A percentile compares a stretch with the other conserved stretches of the same genome.
Conservation (phyloP, 2,888 invertebrate genomes). For the Andrena bucephala region DNA sequence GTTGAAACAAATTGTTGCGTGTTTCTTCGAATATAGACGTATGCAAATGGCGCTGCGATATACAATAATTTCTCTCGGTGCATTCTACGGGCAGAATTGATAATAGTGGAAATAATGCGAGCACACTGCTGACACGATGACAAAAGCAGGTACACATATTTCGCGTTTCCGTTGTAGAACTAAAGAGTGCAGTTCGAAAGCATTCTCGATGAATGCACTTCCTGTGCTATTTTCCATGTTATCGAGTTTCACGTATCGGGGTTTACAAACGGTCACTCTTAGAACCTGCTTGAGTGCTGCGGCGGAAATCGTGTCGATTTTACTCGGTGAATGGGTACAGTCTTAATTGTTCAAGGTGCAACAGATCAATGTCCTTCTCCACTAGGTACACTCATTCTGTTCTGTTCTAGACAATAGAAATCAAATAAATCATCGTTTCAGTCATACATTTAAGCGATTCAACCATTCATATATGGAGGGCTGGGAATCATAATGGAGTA, state of each 20-base stretch:
- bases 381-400: neutral
- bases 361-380: constrained; percentile 17
- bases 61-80: too few relatives aligned
- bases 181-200: constrained; percentile 36
- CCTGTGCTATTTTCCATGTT: constrained; percentile 43
- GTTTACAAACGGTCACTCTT: constrained; percentile 50
- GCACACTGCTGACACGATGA: neutral
- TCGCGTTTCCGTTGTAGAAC: neutral
- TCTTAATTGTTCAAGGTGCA: constrained; percentile 17
- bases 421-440: neutral
- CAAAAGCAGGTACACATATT: too few relatives aligned
- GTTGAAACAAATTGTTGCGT: too few relatives aligned
- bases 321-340: constrained; percentile 16
- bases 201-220: constrained; percentile 37
- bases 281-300: constrained; percentile 33
- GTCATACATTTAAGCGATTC: neutral
- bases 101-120: neutral
- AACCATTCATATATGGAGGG: too few relatives aligned
- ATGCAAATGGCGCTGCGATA: too few relatives aligned
- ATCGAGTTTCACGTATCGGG: constrained; percentile 28
- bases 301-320: constrained; percentile 43
- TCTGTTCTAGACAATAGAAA: neutral
- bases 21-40: too few relatives aligned
- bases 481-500: too few relatives aligned
- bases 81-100: neutral